These are phyloP conservation scores for Labroides dimidiatus DNA, from an alignment of 2,797 vertebrate species.

Conservation along the genomic window DNA sequence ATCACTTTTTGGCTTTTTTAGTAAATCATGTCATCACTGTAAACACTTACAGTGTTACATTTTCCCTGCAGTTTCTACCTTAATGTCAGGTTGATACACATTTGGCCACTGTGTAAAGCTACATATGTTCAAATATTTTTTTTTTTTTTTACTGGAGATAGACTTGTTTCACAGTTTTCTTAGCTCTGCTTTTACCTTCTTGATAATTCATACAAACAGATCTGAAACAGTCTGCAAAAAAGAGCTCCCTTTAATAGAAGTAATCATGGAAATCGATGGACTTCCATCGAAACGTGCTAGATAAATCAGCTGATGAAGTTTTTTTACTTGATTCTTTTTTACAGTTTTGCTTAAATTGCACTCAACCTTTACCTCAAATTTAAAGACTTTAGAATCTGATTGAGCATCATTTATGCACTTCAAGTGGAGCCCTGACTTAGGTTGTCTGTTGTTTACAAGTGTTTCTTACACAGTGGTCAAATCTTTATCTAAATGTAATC, in stretches of 20 bases:
- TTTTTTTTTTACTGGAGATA: neutral
- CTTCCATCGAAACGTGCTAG: conserved; percentile 9
- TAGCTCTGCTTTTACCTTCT: neutral
- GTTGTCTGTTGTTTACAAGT: conserved; percentile 28
- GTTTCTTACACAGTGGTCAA: conserved; percentile 65
- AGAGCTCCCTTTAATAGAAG: too few species aligned
- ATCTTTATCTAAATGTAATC: conserved; percentile 25
- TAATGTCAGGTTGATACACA: conserved; percentile 42
- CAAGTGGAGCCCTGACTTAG: conserved; percentile 4
- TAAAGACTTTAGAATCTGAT: neutral
- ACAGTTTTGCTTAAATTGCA: too few species aligned
- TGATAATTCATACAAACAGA: too few species aligned
- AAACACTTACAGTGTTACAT: conserved; percentile 56
- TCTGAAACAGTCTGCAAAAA: too few species aligned
- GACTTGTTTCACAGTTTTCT: neutral
- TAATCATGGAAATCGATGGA: too few species aligned
- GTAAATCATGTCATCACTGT: conserved; percentile 53
- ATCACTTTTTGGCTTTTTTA: conserved; percentile 67
- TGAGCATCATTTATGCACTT: conserved; percentile 23
- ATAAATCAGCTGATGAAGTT: conserved; percentile 9
- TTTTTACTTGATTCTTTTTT: too few species aligned
- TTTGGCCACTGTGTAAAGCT: conserved; percentile 72
- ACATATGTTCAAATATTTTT: conserved; percentile 26
- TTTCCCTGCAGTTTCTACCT: conserved; percentile 33
- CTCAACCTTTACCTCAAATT: too few species aligned